Base-by-base conservation (phyloP, 2,113 vertebrate species). In the Chloropsis hardwickii region DNA sequence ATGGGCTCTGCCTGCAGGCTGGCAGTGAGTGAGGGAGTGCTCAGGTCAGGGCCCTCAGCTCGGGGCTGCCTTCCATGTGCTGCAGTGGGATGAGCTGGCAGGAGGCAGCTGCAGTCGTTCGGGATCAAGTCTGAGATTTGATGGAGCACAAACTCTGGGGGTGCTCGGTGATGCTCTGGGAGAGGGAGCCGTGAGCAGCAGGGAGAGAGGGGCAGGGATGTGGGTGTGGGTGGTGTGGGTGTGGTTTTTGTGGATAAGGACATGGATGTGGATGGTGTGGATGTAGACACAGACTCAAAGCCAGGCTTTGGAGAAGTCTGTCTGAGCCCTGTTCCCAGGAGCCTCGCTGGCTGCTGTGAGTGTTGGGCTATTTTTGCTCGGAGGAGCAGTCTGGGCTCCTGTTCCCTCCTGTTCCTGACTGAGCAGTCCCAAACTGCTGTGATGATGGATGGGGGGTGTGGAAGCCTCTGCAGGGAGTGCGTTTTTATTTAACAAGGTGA, bases 41-140 rank as follows among this genome's bases (percentile, higher is more conserved):
- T 6, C 0, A 0, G 13, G 11, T 1, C 8, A 4, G 39, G 10
- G 1, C 10, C 19, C 0, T 1, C 1, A 1, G 58, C 9, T 21
- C 2, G 5, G 5, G 29, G 5, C 5, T 13, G 4, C 18, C 53
- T 2, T 19, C 37, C 73, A 1, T 6, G 2, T 0, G 3, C 0
- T 3, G 2, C 2, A 0, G 14, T 1, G 31, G 20, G 14, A 1
- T 29, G n/a, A 1, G 28, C 3, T 10, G 11, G 5, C 14, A 22
- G 64, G 31, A 11, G 17, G 25, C 25, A 27, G 80, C 50, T 0
- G 2, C 1, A 3, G 6, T 7, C 0, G 0, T 11, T 60, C 16
- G 13, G 42, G 51, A 4, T 78, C 14, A 4, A 31, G 7, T 2
- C 25, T 66, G n/a, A 16, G 13, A 1, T 0, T 1, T 2, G 45